These are phyloP conservation scores for Heterochromis multidens DNA, from an alignment of 2,113 vertebrate genomes.

Conservation along the genomic window DNA sequence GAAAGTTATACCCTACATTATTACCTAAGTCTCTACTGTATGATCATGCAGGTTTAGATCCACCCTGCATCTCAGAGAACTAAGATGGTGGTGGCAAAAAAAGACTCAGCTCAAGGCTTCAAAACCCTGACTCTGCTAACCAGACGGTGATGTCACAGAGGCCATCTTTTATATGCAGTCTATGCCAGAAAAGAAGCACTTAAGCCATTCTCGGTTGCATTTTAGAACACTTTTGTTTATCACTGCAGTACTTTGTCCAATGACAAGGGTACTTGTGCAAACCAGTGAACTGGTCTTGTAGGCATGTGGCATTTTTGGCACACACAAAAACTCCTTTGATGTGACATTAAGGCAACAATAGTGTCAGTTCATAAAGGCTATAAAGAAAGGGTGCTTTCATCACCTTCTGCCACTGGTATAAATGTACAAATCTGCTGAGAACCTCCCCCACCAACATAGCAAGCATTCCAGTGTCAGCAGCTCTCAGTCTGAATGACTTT, in stretches of 20 bases:
- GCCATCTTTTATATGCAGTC: background rate
- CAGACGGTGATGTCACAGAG: background rate
- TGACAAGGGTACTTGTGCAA: background rate
- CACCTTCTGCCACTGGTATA: constrained; percentile 18
- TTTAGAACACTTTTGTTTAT: background rate
- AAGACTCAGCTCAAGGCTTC: background rate
- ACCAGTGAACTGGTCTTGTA: background rate
- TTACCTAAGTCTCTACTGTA: background rate
- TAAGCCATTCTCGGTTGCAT: background rate
- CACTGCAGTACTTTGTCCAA: background rate
- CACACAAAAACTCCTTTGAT: background rate
- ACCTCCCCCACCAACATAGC: constrained; percentile 41
- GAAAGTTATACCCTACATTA: background rate
- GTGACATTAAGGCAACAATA: background rate
- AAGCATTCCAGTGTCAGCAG: constrained; percentile 70
- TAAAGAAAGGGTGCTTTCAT: background rate
- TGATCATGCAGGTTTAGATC: background rate
- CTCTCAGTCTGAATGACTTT: constrained; percentile 47
- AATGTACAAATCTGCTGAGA: constrained; percentile 44
- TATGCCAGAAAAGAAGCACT: background rate
- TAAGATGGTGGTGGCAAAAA: background rate
- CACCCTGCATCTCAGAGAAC: background rate
- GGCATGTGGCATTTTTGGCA: background rate
- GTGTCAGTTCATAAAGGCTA: background rate
- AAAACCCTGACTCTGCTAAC: background rate